phyloP scores from a whole-genome alignment of 2,797 vertebrate genomes.

The Catostomus latipinnis region DNA sequence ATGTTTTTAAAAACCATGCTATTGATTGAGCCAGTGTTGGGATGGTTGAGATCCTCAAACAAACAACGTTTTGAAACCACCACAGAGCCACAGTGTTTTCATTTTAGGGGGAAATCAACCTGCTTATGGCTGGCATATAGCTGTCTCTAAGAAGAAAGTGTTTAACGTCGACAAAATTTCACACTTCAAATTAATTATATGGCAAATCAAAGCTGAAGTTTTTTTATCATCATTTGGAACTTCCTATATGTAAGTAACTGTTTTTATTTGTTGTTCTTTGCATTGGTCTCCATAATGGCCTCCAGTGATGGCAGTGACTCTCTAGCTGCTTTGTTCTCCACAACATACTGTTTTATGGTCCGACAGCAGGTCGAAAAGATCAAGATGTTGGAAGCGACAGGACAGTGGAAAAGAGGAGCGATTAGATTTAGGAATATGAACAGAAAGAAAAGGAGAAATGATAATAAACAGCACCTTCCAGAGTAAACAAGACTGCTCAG shows the following conservation, averaged over 20 bases:
- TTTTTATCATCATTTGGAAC: background rate
- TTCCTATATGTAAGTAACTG: background rate
- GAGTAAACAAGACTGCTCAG: slow-evolving; percentile 40
- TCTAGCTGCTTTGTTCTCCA: slow-evolving; percentile 41
- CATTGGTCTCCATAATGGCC: slow-evolving; percentile 27
- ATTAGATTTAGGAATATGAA: slow-evolving; percentile 43
- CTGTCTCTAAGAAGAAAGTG: too few relatives aligned
- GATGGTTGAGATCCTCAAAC: too few relatives aligned
- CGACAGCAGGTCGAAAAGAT: slow-evolving; percentile 34
- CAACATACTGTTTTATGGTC: slow-evolving; percentile 45
- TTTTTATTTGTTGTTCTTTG: slow-evolving; percentile 9
- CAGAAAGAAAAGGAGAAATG: slow-evolving; percentile 22
- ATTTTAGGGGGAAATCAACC: too few relatives aligned
- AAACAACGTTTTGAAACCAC: too few relatives aligned
- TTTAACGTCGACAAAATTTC: too few relatives aligned
- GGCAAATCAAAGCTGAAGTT: background rate
- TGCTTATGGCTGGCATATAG: too few relatives aligned
- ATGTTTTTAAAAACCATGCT: too few relatives aligned
- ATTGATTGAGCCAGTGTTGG: too few relatives aligned
- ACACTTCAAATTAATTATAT: slow-evolving; percentile 15
- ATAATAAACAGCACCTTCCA: slow-evolving; percentile 41
- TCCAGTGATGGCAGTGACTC: slow-evolving; percentile 10
- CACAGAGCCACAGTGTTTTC: too few relatives aligned
- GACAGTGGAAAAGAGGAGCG: slow-evolving; percentile 39
- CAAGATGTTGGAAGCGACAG: slow-evolving; percentile 33